phyloP scores from a whole-genome alignment of 1,140 invertebrate species.

The Temnothorax curvispinosus region DNA sequence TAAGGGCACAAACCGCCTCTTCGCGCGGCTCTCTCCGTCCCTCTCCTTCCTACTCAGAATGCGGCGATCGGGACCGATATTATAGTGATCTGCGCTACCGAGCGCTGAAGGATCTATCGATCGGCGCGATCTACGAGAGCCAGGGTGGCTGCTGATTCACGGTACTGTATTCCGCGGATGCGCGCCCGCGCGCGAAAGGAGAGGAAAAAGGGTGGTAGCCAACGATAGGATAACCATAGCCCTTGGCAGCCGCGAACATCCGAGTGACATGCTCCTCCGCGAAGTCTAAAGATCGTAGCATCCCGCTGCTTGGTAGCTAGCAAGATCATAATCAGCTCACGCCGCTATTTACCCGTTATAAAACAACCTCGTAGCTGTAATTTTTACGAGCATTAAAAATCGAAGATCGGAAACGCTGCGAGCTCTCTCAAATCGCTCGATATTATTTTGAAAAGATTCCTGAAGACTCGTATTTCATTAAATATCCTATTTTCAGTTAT shows the following conservation, averaged over 20 bases:
- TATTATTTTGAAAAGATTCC: background rate
- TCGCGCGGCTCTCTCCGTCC: conserved; percentile 8
- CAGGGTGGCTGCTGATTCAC: conserved; percentile 64
- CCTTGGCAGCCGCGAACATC: conserved; percentile 76
- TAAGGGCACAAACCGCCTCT: conserved; percentile 46
- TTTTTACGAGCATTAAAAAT: conserved; percentile 9
- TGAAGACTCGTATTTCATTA: background rate
- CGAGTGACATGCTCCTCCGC: conserved; percentile 75
- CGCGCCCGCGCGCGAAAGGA: conserved; percentile 55
- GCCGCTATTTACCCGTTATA: conserved; percentile 27
- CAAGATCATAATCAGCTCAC: conserved; percentile 71
- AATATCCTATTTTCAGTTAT: background rate
- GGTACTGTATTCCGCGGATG: conserved; percentile 67
- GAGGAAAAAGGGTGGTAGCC: conserved; percentile 48
- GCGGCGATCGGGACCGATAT: conserved; percentile 61
- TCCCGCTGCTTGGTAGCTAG: conserved; percentile 57
- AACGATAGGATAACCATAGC: conserved; percentile 77
- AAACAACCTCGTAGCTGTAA: conserved; percentile 25
- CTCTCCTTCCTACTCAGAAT: conserved; percentile 20
- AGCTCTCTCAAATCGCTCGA: background rate
- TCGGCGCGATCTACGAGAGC: conserved; percentile 67
- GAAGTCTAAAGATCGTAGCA: conserved; percentile 71
- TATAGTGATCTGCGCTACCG: conserved; percentile 73
- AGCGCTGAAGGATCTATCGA: conserved; percentile 67
- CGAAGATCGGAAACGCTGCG: background rate